Conservation (phyloP, 1,140 invertebrate species). For the Drosophila melanica region DNA sequence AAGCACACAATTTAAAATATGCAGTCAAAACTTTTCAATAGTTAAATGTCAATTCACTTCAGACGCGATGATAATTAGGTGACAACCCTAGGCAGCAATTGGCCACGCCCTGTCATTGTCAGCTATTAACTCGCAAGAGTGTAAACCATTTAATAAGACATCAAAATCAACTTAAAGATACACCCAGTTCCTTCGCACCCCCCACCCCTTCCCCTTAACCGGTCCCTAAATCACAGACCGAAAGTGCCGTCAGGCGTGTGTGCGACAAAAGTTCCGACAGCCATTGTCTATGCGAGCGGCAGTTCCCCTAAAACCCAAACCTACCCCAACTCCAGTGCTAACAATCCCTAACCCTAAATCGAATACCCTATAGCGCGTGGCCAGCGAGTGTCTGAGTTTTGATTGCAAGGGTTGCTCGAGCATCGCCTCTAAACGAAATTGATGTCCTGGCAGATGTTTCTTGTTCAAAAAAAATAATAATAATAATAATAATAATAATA, state of each 20-base stretch:
- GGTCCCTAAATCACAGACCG: slow-evolving; percentile 49
- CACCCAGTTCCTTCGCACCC: background rate
- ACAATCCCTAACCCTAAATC: slow-evolving; percentile 29
- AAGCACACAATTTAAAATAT: background rate
- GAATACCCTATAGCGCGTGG: slow-evolving; percentile 55
- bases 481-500: slow-evolving; percentile 8
- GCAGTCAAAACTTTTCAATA: too few relatives aligned
- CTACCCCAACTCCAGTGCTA: slow-evolving; percentile 7
- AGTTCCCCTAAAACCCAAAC: slow-evolving; percentile 9
- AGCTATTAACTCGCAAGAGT: slow-evolving; percentile 59
- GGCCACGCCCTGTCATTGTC: slow-evolving; percentile 16
- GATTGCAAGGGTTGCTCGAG: slow-evolving; percentile 70
- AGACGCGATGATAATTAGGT: background rate
- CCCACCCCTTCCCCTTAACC: background rate
- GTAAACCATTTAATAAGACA: slow-evolving; percentile 76
- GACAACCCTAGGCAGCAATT: slow-evolving; percentile 10
- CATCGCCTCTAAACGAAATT: slow-evolving; percentile 56
- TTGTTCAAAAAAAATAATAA: slow-evolving; percentile 10
- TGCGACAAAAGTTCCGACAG: slow-evolving; percentile 77
- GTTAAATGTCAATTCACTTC: too few relatives aligned
- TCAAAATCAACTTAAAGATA: slow-evolving; percentile 71
- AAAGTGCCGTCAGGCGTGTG: background rate
- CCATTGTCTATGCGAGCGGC: slow-evolving; percentile 38
- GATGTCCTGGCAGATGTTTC: slow-evolving; percentile 78
- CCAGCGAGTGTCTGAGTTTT: slow-evolving; percentile 46